phyloP scores from a whole-genome alignment of 2,113 vertebrate species.

The Halcyon malimbica region DNA sequence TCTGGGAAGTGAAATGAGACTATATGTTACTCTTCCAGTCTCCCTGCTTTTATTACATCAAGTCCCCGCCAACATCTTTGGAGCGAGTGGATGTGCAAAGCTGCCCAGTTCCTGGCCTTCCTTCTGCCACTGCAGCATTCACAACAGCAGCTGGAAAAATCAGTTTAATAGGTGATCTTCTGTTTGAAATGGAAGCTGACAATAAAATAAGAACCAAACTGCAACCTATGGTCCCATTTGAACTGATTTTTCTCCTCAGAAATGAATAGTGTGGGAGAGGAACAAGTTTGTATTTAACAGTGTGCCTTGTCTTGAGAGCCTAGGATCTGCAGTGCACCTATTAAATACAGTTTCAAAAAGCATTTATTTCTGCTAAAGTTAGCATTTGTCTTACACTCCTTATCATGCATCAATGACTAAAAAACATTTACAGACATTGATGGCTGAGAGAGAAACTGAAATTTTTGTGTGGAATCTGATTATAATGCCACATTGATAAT shows the following conservation, averaged over 20 bases:
- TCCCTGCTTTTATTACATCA: neutral
- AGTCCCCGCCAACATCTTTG: neutral
- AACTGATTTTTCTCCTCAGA: neutral
- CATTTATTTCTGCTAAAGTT: constrained; percentile 2
- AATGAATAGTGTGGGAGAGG: neutral
- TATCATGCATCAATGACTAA: neutral
- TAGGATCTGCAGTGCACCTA: neutral
- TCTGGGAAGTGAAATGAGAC: constrained; percentile 40
- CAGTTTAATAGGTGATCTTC: neutral
- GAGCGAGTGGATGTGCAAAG: neutral
- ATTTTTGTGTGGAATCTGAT: neutral
- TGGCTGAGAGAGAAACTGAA: neutral
- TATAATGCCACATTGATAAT: neutral
- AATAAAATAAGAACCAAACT: neutral
- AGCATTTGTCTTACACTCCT: neutral
- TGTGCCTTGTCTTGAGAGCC: neutral
- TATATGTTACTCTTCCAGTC: neutral
- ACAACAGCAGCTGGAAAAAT: neutral
- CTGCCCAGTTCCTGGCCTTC: neutral
- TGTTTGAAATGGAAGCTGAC: neutral
- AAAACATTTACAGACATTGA: neutral
- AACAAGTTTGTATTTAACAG: neutral
- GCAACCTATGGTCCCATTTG: neutral
- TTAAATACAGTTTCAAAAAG: neutral
- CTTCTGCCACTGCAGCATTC: neutral